Evolutionary conservation across 2,888 invertebrate genomes (phyloP), one percentile per base, ranked within the genome.

Genomic region (Ernsta delagoae): DNA sequence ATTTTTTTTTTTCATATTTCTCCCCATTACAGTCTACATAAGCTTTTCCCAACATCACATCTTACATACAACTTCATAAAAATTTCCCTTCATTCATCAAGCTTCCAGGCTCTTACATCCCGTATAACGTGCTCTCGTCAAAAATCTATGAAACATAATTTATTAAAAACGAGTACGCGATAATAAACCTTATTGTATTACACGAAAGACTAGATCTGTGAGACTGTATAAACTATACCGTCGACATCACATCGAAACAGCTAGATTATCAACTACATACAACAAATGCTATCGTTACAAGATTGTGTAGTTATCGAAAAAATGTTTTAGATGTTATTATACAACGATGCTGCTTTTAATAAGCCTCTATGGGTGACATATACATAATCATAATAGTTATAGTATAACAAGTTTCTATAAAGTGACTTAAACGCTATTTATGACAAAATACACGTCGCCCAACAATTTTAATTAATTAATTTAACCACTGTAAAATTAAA

Each of bases 171-270:
- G 66, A 67, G 12, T 66, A 68, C 36, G 56, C 61, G 48, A 62
- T 57, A 68, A 39, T 67, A 39, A 65, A 67, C 36, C 67, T 68
- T 68, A 68, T 62, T 62, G 61, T 62, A 62, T 48, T 68, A 24
- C 67, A 68, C 39, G 48, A 68, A 68, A 68, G 67, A 68, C 67
- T 68, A 68, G 67, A 68, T 62, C 48, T 56, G 48, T 48, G 67
- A 56, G 45, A 57, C 56, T 62, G 67, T 62, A 56, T 62, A 43
- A 56, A 60, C 34, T 7, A 54, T 39, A 54, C 54, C 60, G 61
- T 31, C 31, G 31, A 31, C 31, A 4, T 31, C 56, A 57, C 61
- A 67, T 53, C 60, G 43, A 54, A 16, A 67, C 43, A 60, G 54
- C 61, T 61, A 67, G 41, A 41, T 59, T 45, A 62, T n/a, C 56